Evolutionary conservation across 2,113 vertebrate species (phyloP), one percentile per base, ranked within the genome.

Genomic region (Castor canadensis): DNA sequence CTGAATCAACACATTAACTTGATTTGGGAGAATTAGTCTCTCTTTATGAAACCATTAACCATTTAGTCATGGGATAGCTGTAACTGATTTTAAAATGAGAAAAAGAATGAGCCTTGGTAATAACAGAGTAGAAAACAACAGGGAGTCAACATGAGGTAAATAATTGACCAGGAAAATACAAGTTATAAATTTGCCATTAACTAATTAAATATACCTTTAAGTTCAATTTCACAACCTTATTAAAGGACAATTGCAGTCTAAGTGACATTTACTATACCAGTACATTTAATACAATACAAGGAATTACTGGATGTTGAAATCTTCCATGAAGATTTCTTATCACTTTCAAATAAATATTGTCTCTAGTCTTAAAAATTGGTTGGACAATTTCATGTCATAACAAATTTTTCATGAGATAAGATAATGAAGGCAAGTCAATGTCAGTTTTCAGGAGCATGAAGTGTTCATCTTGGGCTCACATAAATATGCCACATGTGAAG

Each of bases 1-100:
- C 2, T 35, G 38, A 95, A 69, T 95, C 62, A 97, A 89, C 52
- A 95, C 9, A 86, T 80, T 91, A 73, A 95, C 89, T 95, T 89
- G 80, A 89, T 69, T 93, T 72, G 40, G 58, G 60, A 94, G 71
- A 91, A 93, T 95, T 87, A 73, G 1, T 92, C 22, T 43, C 43
- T 47, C 67, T 43, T 89, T 38, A 58, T 24, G 49, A 97, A 91
- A 95, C 24, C 9, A 1, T 86, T 87, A 95, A 52, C 22, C 10
- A 91, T 66, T 52, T 91, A 77, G 20, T 52, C 86, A 85, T 89
- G 83, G 7, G 20, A 52, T 60, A 56, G 85, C 45, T 85, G 82
- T 52, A 56, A 19, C 45, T 77, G 15, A 32, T 84, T 11, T 30
- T 84, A 87, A 85, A 77, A 52, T 40, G 0, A 62, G 93, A 22